phyloP scores from a whole-genome alignment of 2,113 vertebrate species.

The Elanus axillaris region DNA sequence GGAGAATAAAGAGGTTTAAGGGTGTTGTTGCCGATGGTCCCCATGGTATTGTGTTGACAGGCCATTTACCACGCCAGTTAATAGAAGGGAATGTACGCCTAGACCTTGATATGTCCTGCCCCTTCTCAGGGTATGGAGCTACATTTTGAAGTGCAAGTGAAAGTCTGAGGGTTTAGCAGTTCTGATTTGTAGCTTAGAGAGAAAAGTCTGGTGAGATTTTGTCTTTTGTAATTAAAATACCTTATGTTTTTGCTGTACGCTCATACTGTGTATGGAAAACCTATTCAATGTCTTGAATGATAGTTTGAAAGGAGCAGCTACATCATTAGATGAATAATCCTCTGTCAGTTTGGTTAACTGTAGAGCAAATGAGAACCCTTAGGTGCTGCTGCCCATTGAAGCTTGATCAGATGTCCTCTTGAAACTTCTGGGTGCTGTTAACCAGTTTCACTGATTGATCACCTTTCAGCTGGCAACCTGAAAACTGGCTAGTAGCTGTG shows the following conservation, averaged over 20 bases:
- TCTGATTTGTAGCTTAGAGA: background rate
- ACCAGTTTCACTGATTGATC: background rate
- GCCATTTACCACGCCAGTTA: background rate
- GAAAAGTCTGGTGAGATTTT: background rate
- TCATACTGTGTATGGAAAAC: background rate
- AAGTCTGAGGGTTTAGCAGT: background rate
- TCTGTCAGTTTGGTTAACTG: background rate
- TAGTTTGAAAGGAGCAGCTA: background rate
- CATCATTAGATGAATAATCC: background rate
- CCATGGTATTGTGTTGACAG: background rate
- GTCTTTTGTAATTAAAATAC: background rate
- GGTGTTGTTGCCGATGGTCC: background rate
- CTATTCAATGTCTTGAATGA: rapidly evolving
- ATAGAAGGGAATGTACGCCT: background rate
- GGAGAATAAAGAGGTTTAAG: background rate
- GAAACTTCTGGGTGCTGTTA: background rate
- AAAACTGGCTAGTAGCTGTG: background rate
- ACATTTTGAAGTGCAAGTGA: background rate
- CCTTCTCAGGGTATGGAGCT: background rate
- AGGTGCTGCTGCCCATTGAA: background rate
- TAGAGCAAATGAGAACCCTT: background rate
- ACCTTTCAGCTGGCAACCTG: background rate
- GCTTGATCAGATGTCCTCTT: background rate
- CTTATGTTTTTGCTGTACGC: background rate
- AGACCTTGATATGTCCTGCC: background rate